Conservation (phyloP, 2,113 vertebrate species). For the Lasiurus borealis region DNA sequence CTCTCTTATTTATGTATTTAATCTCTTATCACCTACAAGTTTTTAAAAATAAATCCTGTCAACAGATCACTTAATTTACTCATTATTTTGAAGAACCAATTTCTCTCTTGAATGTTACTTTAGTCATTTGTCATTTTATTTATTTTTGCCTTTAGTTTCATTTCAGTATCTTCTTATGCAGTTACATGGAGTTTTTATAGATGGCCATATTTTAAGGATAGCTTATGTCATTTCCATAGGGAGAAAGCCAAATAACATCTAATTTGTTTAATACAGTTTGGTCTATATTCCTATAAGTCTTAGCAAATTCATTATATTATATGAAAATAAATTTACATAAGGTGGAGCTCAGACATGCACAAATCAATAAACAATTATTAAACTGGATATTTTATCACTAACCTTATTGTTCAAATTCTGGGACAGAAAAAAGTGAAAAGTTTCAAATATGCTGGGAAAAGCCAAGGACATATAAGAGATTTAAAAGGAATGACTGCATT, state of each 20-base stretch:
- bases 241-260: conserved; percentile 7
- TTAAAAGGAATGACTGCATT: not conserved
- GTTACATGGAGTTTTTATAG: not conserved
- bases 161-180: conserved; percentile 38
- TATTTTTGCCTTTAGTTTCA: not conserved
- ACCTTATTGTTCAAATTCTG: not conserved
- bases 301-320: not conserved
- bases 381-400: not conserved
- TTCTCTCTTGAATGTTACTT: conserved; percentile 21
- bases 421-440: not conserved
- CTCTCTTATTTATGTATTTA: not conserved
- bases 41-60: conserved; percentile 29
- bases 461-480: not conserved
- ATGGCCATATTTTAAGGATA: not conserved
- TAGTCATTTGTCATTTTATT: conserved; percentile 27
- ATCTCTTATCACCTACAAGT: not conserved
- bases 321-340: not conserved
- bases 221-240: not conserved
- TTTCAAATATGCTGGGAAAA: not conserved
- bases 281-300: not conserved
- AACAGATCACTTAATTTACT: not conserved
- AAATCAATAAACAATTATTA: not conserved
- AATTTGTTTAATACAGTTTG: not conserved
- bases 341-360: not conserved
- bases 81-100: conserved; percentile 26